A percentile compares a stretch with the other conserved stretches of the same genome.
phyloP scores from a whole-genome alignment of 2,888 invertebrate genomes.

The Mesochorus sp. region DNA sequence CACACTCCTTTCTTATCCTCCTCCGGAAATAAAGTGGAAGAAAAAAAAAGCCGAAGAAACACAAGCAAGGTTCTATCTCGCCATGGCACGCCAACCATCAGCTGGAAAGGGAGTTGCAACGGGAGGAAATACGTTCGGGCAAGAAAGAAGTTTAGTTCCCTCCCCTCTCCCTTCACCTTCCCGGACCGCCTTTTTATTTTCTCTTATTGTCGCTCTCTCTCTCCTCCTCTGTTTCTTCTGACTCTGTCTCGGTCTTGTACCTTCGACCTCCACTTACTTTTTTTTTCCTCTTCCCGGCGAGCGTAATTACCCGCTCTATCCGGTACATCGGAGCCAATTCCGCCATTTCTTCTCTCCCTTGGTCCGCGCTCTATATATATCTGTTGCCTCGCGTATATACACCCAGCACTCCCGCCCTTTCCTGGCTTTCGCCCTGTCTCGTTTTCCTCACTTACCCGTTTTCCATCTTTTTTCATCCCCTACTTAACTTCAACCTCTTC shows the following conservation, averaged over 20 bases:
- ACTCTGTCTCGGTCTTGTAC: constrained; percentile 37
- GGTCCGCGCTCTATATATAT: constrained; percentile 57
- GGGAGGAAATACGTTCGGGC: constrained; percentile 50
- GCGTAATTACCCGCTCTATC: constrained; percentile 73
- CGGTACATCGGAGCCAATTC: constrained; percentile 70
- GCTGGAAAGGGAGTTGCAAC: constrained; percentile 52
- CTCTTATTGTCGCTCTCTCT: constrained; percentile 35
- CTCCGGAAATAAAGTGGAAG: background rate
- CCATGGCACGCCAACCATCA: constrained; percentile 64
- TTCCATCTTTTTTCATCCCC: constrained; percentile 1
- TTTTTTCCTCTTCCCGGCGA: constrained; percentile 41
- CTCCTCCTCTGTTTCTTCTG: constrained; percentile 1
- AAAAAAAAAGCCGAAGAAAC: constrained; percentile 15
- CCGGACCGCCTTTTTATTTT: constrained; percentile 59
- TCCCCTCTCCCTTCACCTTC: constrained; percentile 6
- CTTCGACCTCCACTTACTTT: constrained; percentile 51
- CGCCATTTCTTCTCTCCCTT: constrained; percentile 63
- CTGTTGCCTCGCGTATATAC: constrained; percentile 57
- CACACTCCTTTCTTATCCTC: background rate
- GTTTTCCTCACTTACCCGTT: constrained; percentile 7
- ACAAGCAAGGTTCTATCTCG: constrained; percentile 51
- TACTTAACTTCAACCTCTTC: constrained; percentile 24
- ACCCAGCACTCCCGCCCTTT: constrained; percentile 4
- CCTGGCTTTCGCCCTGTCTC: background rate
- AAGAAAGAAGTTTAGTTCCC: constrained; percentile 35